Percentiles rank a stretch among this genome's conserved stretches.
phyloP scores from a whole-genome alignment of 2,113 vertebrate species.

The Cettia cetti region DNA sequence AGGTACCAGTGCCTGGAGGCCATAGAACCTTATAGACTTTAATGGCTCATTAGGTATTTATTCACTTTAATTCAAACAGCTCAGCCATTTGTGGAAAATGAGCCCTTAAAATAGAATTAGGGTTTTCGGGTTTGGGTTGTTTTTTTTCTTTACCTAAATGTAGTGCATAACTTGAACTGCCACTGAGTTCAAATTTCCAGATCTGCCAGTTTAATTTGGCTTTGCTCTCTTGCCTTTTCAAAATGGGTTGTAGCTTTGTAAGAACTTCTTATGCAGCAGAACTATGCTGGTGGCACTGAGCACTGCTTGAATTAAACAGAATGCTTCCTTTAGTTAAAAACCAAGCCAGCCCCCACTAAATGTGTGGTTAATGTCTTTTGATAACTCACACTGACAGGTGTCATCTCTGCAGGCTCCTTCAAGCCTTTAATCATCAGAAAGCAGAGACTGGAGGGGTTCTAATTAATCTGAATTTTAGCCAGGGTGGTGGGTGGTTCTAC shows the following conservation, averaged over 20 bases:
- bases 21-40: constrained; percentile 49
- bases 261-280: background rate
- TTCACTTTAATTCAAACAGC: constrained; percentile 65
- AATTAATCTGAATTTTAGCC: constrained; percentile 41
- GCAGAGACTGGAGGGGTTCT: background rate
- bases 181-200: constrained; percentile 24
- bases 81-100: constrained; percentile 59
- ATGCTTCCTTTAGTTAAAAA: background rate
- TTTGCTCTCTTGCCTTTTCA: background rate
- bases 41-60: constrained; percentile 70
- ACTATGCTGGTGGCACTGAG: background rate
- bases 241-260: background rate
- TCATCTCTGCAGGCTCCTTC: constrained; percentile 31
- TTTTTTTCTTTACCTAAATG: background rate
- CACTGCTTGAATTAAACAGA: background rate
- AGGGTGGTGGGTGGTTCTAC: constrained; percentile 17
- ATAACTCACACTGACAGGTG: constrained; percentile 7
- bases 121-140: background rate
- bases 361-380: background rate
- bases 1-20: constrained; percentile 37
- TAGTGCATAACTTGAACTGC: background rate
- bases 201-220: constrained; percentile 22
- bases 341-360: background rate
- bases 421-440: constrained; percentile 25
- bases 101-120: constrained; percentile 63